Percentiles rank a stretch among this genome's conserved stretches.
Conservation (phyloP, 2,113 vertebrate genomes). For the Desmodus rotundus region DNA sequence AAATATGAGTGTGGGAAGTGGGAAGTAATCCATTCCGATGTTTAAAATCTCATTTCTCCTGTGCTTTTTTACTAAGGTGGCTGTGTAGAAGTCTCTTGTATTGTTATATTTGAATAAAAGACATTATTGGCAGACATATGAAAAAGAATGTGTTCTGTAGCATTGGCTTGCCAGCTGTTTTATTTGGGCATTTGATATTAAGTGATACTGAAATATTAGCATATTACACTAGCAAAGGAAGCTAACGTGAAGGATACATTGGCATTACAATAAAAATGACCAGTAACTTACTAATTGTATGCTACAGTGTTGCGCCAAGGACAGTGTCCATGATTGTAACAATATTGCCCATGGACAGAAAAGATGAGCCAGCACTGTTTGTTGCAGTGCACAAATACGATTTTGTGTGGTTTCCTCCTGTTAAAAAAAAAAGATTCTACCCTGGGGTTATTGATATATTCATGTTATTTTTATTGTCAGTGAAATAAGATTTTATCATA, state of each 20-base stretch:
- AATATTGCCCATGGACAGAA: constrained; percentile 71
- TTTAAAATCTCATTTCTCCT: constrained; percentile 11
- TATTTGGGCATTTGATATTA: constrained; percentile 56
- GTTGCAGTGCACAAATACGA: constrained; percentile 75
- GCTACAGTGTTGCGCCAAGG: constrained; percentile 71
- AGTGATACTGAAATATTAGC: constrained; percentile 46
- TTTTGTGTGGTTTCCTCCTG: constrained; percentile 66
- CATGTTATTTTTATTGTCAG: constrained; percentile 62
- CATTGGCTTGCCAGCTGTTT: constrained; percentile 33
- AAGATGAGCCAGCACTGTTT: constrained; percentile 70
- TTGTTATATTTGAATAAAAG: constrained; percentile 46
- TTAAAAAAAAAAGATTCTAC: constrained; percentile 61
- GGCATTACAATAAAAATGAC: constrained; percentile 50
- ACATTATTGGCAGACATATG: neutral
- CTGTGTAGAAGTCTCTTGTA: neutral
- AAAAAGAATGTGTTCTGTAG: neutral
- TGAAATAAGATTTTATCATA: constrained; percentile 49
- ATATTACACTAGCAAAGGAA: constrained; percentile 27
- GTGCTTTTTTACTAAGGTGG: neutral
- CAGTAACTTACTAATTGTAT: constrained; percentile 64
- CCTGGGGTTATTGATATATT: constrained; percentile 60
- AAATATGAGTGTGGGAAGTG: neutral
- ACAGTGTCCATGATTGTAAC: constrained; percentile 63
- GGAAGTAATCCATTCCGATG: neutral
- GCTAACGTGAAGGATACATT: neutral